Evolutionary conservation across 2,113 vertebrate genomes (phyloP).

Genomic region (Erythrocercus mccallii): DNA sequence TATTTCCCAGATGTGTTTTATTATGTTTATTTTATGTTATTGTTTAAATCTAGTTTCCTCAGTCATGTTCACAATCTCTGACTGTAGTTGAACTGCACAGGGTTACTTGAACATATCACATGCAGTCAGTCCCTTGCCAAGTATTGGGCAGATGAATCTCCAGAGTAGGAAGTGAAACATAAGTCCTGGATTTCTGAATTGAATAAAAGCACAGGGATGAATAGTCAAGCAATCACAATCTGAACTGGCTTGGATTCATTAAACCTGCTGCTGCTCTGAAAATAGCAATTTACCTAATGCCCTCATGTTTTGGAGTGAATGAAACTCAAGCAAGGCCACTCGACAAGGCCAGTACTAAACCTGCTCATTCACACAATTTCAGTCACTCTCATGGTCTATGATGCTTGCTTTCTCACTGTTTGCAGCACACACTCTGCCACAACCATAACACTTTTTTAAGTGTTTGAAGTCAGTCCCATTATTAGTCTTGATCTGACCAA

Average conservation of each 20-base stretch:
- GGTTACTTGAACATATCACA: rapidly evolving
- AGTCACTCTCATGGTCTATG: neutral
- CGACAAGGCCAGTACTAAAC: neutral
- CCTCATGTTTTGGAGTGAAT: neutral
- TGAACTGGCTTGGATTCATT: neutral
- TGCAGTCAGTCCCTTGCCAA: neutral
- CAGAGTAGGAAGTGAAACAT: neutral
- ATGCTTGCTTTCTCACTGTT: neutral
- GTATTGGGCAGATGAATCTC: neutral
- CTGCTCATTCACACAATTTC: neutral
- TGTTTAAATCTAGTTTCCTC: neutral
- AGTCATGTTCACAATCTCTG: neutral
- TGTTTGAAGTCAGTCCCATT: neutral
- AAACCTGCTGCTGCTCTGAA: neutral
- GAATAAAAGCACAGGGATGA: neutral
- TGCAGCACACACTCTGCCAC: neutral
- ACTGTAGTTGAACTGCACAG: neutral
- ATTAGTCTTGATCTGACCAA: neutral
- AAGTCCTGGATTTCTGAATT: neutral
- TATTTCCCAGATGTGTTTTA: neutral
- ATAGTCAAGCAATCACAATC: neutral
- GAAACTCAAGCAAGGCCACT: neutral
- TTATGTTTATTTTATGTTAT: neutral
- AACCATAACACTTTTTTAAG: neutral
- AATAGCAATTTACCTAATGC: neutral